Percentiles rank a stretch among this genome's conserved stretches.
phyloP scores from a whole-genome alignment of 2,113 vertebrate species.

The Notarius lentiginosus region DNA sequence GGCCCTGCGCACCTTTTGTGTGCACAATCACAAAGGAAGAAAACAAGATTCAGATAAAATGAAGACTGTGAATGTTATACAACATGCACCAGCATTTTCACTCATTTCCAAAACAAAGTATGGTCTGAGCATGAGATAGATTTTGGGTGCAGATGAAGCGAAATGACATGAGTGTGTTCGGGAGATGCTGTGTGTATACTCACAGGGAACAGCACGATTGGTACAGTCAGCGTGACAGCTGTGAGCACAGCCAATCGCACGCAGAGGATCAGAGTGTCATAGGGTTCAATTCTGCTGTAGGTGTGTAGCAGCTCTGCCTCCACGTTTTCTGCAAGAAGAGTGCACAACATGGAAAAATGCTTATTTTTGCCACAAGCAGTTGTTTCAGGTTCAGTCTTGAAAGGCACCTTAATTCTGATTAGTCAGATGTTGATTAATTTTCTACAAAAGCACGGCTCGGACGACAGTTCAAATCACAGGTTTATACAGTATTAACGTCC shows the following conservation, averaged over 20 bases:
- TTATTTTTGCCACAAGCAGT: not conserved
- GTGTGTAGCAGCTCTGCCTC: slow-evolving; percentile 95
- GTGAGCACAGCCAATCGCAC: slow-evolving; percentile 94
- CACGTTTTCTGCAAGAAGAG: slow-evolving; percentile 72
- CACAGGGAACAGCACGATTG: slow-evolving; percentile 95
- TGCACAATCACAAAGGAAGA: not conserved
- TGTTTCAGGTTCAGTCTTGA: not conserved
- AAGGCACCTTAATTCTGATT: not conserved
- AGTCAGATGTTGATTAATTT: not conserved
- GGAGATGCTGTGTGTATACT: slow-evolving; percentile 53
- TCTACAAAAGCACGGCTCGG: not conserved
- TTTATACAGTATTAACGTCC: not conserved
- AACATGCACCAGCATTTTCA: not conserved
- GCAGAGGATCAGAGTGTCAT: slow-evolving; percentile 90
- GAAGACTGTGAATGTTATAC: not conserved
- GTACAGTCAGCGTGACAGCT: slow-evolving; percentile 93
- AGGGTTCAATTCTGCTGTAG: slow-evolving; percentile 87
- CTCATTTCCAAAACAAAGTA: not conserved
- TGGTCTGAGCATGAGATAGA: not conserved
- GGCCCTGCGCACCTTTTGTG: slow-evolving; percentile 86
- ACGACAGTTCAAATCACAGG: not conserved
- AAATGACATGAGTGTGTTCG: not conserved
- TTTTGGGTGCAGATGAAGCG: not conserved
- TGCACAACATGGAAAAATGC: not conserved
- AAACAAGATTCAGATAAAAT: not conserved